These are phyloP conservation scores for Nesidiocoris tenuis DNA, from an alignment of 2,888 invertebrate species.

Conservation along the genomic window DNA sequence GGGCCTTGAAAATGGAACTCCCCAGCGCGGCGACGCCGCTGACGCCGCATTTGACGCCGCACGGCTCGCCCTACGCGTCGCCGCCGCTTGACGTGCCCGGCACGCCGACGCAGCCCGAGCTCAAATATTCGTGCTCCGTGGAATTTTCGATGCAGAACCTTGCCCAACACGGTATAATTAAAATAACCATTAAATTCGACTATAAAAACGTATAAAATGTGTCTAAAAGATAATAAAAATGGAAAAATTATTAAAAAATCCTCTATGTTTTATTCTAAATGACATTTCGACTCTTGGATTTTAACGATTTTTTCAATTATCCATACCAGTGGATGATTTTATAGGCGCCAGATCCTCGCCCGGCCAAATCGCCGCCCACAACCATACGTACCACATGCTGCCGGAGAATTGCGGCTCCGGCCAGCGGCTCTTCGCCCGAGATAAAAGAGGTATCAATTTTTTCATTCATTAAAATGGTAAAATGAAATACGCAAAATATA, in stretches of 20 bases:
- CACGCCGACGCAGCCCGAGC: constrained; percentile 56
- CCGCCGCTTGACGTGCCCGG: constrained; percentile 39
- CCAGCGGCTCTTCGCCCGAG: constrained; percentile 65
- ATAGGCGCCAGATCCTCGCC: constrained; percentile 53
- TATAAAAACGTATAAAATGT: too few relatives aligned
- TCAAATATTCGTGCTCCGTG: constrained; percentile 69
- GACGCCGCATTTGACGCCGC: constrained; percentile 56
- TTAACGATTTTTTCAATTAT: too few relatives aligned
- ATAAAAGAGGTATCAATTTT: constrained; percentile 62
- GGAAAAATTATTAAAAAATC: too few relatives aligned
- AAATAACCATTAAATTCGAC: too few relatives aligned
- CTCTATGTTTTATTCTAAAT: background rate
- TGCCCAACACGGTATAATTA: constrained; percentile 42
- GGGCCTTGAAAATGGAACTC: constrained; percentile 32
- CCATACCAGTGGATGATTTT: constrained; percentile 34
- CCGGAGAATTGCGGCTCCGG: constrained; percentile 66
- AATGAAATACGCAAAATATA: too few relatives aligned
- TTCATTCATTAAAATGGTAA: too few relatives aligned
- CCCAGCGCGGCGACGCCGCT: constrained; percentile 54
- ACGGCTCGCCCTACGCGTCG: constrained; percentile 42
- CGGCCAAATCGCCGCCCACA: constrained; percentile 72
- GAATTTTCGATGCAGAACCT: constrained; percentile 59
- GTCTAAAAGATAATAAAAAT: background rate
- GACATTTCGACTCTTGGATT: background rate
- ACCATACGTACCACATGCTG: constrained; percentile 81